Conservation (phyloP, 2,797 vertebrate species). For the Microcaecilia unicolor region DNA sequence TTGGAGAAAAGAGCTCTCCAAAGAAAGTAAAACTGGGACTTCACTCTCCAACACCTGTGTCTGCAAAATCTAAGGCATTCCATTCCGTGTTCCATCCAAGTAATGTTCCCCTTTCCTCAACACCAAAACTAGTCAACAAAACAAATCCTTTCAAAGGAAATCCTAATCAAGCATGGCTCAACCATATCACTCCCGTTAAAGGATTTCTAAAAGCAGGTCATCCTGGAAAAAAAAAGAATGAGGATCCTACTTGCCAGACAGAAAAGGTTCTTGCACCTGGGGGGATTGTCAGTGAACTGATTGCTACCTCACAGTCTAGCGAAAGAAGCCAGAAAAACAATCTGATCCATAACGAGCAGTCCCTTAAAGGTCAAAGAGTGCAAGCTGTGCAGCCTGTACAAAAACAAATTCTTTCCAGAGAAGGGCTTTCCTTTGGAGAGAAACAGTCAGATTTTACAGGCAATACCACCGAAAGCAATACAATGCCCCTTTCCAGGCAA, state of each 20-base stretch:
- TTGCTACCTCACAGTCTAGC: not conserved
- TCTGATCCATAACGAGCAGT: not conserved
- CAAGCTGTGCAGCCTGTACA: slow-evolving; percentile 44
- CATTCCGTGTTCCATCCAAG: slow-evolving; percentile 20
- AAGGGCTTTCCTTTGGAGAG: slow-evolving; percentile 8
- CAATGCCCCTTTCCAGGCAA: not conserved
- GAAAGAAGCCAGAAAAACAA: slow-evolving; percentile 13
- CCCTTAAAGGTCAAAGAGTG: slow-evolving; percentile 18
- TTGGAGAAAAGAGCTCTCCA: slow-evolving; percentile 57
- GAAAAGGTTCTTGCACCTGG: slow-evolving; percentile 12
- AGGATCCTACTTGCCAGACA: not conserved
- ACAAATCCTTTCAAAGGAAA: slow-evolving; percentile 12
- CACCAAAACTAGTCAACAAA: slow-evolving; percentile 42
- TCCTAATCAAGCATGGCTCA: slow-evolving; percentile 18
- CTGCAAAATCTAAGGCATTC: slow-evolving; percentile 24
- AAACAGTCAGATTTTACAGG: not conserved
- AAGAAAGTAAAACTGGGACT: slow-evolving; percentile 66
- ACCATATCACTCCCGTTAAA: slow-evolving; percentile 42
- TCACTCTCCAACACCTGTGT: slow-evolving; percentile 10
- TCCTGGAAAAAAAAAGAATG: slow-evolving; percentile 16
- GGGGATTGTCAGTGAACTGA: slow-evolving; percentile 8
- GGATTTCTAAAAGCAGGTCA: slow-evolving; percentile 20
- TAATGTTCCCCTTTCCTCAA: slow-evolving; percentile 47
- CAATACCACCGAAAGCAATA: not conserved
- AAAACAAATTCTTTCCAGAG: slow-evolving; percentile 38